Conservation (phyloP, 2,888 invertebrate genomes). For the Pyrochroa serraticornis region DNA sequence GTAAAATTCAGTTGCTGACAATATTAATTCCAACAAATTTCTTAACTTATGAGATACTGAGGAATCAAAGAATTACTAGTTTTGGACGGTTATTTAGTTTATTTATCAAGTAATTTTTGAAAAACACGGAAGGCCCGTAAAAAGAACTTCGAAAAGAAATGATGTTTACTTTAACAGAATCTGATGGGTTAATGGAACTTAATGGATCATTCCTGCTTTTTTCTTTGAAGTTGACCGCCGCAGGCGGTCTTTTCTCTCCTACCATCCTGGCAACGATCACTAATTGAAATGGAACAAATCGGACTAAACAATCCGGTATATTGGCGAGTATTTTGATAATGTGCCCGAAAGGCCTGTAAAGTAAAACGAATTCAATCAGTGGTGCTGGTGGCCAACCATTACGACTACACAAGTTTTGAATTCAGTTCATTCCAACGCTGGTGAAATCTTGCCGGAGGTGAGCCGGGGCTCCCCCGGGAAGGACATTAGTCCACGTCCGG, state of each 20-base stretch:
- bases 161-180: no score
- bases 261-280: no score
- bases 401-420: slow-evolving; percentile 39
- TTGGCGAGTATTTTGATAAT: not conserved
- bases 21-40: no score
- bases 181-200: no score
- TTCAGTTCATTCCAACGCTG: slow-evolving; percentile 31
- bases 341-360: slow-evolving; percentile 3
- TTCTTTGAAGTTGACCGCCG: not conserved
- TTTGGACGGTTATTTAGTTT: no score
- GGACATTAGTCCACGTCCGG: slow-evolving; percentile 52
- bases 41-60: no score
- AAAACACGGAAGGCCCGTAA: no score
- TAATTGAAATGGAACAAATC: slow-evolving; percentile 9
- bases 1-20: no score
- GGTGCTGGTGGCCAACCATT: slow-evolving; percentile 30
- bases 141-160: no score
- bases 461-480: slow-evolving; percentile 34
- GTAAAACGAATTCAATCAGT: slow-evolving; percentile 6
- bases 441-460: slow-evolving; percentile 30
- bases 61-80: no score
- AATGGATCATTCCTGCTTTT: no score
- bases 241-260: not conserved
- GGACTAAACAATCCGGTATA: not conserved
- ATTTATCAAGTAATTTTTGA: no score